phyloP scores from a whole-genome alignment of 2,888 invertebrate species.

The Gymnosoma rotundatum region DNA sequence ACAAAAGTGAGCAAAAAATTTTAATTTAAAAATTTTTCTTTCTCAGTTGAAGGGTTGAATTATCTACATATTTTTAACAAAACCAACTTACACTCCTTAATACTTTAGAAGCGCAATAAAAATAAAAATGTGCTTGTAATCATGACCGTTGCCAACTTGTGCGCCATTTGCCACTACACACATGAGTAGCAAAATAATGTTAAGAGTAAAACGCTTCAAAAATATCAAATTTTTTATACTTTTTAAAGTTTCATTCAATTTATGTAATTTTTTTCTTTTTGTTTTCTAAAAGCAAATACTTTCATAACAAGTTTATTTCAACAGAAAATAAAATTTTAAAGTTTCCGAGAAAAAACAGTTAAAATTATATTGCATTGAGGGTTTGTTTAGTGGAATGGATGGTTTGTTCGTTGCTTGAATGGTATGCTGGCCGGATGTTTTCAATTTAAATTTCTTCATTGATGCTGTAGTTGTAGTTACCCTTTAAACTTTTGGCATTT shows the following conservation, averaged over 20 bases:
- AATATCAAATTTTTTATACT: slow-evolving; percentile 33
- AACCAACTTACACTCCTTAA: too few relatives aligned
- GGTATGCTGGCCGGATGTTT: slow-evolving; percentile 23
- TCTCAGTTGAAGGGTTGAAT: too few relatives aligned
- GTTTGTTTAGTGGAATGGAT: neutral
- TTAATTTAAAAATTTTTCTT: too few relatives aligned
- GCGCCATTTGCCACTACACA: slow-evolving; percentile 29
- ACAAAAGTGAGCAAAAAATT: too few relatives aligned
- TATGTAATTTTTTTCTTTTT: slow-evolving; percentile 21
- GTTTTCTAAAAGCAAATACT: neutral
- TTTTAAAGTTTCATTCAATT: slow-evolving; percentile 47
- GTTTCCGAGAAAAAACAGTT: neutral
- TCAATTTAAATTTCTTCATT: slow-evolving; percentile 29
- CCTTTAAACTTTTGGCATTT: slow-evolving; percentile 12
- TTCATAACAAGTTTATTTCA: slow-evolving; percentile 33
- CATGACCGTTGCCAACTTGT: slow-evolving; percentile 1
- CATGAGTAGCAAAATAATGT: neutral
- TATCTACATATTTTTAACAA: too few relatives aligned
- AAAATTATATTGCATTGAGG: neutral
- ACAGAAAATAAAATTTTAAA: neutral
- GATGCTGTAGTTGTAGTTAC: slow-evolving; percentile 1
- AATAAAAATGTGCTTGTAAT: slow-evolving; percentile 27
- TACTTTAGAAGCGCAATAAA: too few relatives aligned
- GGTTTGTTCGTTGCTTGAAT: neutral
- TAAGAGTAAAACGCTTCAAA: neutral